These are phyloP conservation scores for Petrosia ficiformis DNA, from an alignment of 37 sponge, comb jelly and placozoan genomes.

Conservation along the genomic window DNA sequence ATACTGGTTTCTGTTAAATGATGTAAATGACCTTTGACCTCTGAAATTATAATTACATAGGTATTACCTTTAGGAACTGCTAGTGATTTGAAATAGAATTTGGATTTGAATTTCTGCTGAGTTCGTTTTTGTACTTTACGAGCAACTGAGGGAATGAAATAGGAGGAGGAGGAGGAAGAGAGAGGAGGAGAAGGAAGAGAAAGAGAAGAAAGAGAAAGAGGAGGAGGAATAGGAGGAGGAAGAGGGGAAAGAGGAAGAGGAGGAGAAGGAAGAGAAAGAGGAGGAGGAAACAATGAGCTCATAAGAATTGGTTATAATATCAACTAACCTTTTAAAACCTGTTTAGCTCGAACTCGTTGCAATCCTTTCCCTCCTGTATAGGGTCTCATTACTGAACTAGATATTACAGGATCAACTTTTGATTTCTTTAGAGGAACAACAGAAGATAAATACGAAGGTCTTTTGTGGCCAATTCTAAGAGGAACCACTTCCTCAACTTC, in stretches of 20 bases:
- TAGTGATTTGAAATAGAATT: neutral
- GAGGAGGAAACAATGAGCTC: neutral
- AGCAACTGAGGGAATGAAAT: neutral
- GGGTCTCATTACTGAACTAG: neutral
- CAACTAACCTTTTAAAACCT: constrained; percentile 1
- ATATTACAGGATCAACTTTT: neutral
- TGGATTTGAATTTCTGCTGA: neutral
- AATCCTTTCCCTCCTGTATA: constrained; percentile 22
- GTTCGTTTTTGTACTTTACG: neutral
- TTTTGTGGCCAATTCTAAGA: neutral
- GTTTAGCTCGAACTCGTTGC: neutral
- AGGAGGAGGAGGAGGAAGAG: neutral
- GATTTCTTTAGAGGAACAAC: constrained; percentile 1
- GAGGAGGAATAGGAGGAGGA: too few species aligned
- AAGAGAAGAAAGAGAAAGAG: neutral
- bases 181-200: neutral
- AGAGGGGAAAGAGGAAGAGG: constrained; percentile 2
- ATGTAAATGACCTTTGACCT: too few species aligned
- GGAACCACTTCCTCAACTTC: neutral
- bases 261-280: neutral
- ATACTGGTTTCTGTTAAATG: too few species aligned
- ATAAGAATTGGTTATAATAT: neutral
- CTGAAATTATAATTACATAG: too few species aligned
- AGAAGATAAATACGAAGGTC: neutral
- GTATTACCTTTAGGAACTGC: neutral